phyloP scores from a whole-genome alignment of 2,113 vertebrate genomes.

The Pterocles gutturalis region DNA sequence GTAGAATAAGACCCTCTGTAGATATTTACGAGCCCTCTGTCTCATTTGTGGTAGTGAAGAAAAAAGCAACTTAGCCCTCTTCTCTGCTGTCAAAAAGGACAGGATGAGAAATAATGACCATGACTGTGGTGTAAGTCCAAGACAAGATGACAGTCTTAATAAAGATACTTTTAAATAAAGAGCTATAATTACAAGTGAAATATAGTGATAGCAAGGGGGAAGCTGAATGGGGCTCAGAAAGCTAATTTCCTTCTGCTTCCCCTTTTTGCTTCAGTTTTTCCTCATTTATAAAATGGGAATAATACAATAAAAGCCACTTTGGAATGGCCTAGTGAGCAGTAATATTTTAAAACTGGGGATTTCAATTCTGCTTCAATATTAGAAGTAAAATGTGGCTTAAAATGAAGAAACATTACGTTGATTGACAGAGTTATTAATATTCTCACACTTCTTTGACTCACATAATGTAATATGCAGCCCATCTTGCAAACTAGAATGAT shows the following conservation, averaged over 20 bases:
- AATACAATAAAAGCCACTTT: background rate
- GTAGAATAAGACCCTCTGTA: background rate
- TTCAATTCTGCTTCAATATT: background rate
- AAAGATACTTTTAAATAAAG: background rate
- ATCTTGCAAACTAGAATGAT: background rate
- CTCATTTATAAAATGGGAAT: background rate
- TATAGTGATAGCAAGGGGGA: background rate
- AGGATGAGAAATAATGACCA: background rate
- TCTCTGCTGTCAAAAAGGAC: background rate
- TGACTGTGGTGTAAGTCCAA: background rate
- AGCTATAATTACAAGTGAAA: background rate
- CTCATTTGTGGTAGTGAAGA: background rate
- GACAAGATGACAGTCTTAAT: background rate
- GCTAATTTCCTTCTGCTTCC: background rate
- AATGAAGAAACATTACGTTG: background rate
- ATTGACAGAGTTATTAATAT: constrained; percentile 3
- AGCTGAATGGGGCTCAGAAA: background rate
- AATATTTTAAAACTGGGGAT: background rate
- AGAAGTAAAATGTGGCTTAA: background rate
- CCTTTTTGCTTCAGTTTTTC: background rate
- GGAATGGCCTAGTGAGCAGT: background rate
- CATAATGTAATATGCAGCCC: background rate
- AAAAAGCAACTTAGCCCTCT: background rate
- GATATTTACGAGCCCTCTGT: background rate
- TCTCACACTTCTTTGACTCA: background rate